Conservation (phyloP, 2,888 invertebrate species). For the Tetranychus truncatus region DNA sequence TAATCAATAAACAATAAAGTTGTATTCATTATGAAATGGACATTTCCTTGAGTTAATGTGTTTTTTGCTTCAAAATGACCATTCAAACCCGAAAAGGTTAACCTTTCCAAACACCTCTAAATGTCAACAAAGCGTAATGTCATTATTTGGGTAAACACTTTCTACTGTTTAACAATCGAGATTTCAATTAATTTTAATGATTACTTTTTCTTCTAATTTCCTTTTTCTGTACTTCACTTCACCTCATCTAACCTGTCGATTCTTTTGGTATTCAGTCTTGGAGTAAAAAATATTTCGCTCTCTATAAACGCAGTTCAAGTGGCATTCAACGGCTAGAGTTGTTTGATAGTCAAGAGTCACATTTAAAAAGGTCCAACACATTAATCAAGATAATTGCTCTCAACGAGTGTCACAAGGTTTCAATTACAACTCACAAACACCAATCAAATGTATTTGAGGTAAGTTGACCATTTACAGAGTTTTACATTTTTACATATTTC, state of each 20-base stretch:
- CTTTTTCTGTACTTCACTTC: neutral
- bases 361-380: conserved; percentile 23
- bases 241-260: neutral
- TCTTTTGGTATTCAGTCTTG: conserved; percentile 49
- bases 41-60: too few species aligned
- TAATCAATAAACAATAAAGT: too few species aligned
- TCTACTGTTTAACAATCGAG: too few species aligned
- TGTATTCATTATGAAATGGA: too few species aligned
- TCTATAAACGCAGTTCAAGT: conserved; percentile 62
- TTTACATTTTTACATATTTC: neutral
- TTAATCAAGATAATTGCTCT: conserved; percentile 49
- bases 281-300: conserved; percentile 56
- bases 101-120: too few species aligned
- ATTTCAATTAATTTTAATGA: neutral
- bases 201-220: neutral
- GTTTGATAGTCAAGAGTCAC: conserved; percentile 51
- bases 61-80: too few species aligned
- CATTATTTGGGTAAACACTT: too few species aligned
- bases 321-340: conserved; percentile 69
- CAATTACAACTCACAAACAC: conserved; percentile 28
- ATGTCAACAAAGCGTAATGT: too few species aligned
- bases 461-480: conserved; percentile 27
- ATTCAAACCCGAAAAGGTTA: too few species aligned
- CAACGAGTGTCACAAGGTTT: conserved; percentile 68
- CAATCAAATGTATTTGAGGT: conserved; percentile 37